phyloP scores from a whole-genome alignment of 37 sponge, comb jelly and placozoan genomes.

The Eunapius fragilis region DNA sequence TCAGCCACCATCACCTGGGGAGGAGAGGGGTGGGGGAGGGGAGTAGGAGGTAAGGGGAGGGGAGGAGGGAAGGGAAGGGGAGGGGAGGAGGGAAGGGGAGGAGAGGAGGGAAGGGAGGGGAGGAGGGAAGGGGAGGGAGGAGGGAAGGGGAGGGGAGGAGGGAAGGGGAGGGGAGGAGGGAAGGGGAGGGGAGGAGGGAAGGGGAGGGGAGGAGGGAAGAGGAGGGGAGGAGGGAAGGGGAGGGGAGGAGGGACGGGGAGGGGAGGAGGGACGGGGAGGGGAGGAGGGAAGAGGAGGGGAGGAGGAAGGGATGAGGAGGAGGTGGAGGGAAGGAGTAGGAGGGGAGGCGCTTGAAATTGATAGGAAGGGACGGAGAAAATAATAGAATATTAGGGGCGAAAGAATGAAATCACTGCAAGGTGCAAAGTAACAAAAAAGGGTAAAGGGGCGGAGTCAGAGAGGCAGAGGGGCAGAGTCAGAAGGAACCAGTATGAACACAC shows the following conservation, averaged over 20 bases:
- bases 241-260: background rate
- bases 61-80: no score
- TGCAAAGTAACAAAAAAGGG: no score
- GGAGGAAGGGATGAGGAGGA: conserved; percentile 9
- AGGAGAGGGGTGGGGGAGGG: background rate
- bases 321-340: no score
- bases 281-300: conserved; percentile 13
- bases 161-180: background rate
- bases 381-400: no score
- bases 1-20: no score
- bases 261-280: conserved; percentile 8
- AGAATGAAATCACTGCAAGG: no score
- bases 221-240: background rate
- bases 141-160: background rate
- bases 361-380: no score
- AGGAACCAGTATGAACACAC: no score
- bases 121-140: background rate
- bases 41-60: background rate
- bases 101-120: background rate
- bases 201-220: background rate
- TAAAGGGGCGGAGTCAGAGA: no score
- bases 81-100: no score
- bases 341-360: no score
- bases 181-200: background rate
- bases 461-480: no score